Evolutionary conservation across 2,888 invertebrate genomes (phyloP).

Genomic region (Bombyx huttoni): DNA sequence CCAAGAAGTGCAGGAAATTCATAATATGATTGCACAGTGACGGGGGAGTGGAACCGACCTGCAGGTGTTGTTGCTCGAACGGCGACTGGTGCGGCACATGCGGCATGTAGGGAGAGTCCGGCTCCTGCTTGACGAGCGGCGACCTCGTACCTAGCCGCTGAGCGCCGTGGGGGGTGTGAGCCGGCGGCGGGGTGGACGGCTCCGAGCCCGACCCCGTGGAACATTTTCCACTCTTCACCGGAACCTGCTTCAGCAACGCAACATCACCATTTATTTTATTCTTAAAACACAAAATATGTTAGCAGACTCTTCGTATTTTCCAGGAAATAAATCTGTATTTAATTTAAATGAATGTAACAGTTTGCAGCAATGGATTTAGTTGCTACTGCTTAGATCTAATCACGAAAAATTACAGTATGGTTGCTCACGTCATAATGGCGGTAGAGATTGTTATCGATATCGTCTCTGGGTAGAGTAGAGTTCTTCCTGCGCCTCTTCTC

Average conservation of each 20-base stretch:
- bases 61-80: slow-evolving; percentile 56
- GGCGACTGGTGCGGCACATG: slow-evolving; percentile 39
- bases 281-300: too few species aligned
- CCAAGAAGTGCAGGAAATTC: too few species aligned
- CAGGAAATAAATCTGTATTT: too few species aligned
- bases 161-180: slow-evolving; percentile 38
- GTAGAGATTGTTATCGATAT: slow-evolving; percentile 40
- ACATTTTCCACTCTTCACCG: slow-evolving; percentile 48
- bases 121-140: slow-evolving; percentile 76
- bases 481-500: slow-evolving; percentile 65
- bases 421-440: slow-evolving; percentile 54
- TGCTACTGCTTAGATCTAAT: too few species aligned
- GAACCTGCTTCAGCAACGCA: slow-evolving; percentile 24
- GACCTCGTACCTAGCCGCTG: slow-evolving; percentile 29
- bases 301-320: neutral
- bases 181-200: slow-evolving; percentile 64
- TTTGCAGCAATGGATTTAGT: too few species aligned
- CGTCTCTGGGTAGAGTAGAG: slow-evolving; percentile 51
- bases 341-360: too few species aligned
- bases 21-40: neutral
- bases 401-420: too few species aligned
- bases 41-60: slow-evolving; percentile 27
- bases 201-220: slow-evolving; percentile 64
- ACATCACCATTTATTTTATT: neutral
- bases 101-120: slow-evolving; percentile 62